A percentile compares a stretch with the other conserved stretches of the same genome.
Conservation (phyloP, 2,113 vertebrate species). For the Plestiodon gilberti region DNA sequence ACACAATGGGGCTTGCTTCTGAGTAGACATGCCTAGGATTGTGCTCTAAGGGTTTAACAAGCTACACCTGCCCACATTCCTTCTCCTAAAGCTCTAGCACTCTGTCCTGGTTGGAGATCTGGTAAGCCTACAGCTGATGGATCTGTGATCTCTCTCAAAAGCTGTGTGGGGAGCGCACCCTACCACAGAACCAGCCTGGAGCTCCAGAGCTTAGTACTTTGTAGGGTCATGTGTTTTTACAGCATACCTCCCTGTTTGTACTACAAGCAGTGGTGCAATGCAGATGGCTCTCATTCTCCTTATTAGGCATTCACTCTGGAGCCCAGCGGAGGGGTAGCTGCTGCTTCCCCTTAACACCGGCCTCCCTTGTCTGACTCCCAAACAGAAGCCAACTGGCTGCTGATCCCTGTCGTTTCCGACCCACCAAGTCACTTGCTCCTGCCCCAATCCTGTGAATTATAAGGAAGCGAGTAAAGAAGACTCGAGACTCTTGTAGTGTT, state of each 20-base stretch:
- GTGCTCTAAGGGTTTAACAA: no score
- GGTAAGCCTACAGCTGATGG: no score
- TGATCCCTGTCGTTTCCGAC: no score
- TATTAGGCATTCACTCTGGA: background rate
- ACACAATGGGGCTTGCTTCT: no score
- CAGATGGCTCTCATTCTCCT: background rate
- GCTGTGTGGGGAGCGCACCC: background rate
- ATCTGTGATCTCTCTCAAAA: background rate
- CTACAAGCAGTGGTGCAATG: conserved; percentile 7
- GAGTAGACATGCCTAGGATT: no score
- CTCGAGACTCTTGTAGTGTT: background rate
- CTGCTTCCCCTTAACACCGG: no score
- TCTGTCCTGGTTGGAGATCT: no score
- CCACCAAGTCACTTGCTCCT: background rate
- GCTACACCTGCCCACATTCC: no score
- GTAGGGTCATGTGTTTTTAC: background rate
- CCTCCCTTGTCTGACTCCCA: no score
- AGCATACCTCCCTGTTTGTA: background rate
- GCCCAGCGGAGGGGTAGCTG: background rate
- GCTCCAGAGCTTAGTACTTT: background rate
- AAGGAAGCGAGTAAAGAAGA: background rate
- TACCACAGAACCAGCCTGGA: background rate
- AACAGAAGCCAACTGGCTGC: background rate
- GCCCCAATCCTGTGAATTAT: no score
- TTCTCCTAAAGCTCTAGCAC: no score